Evolutionary conservation across 1,140 invertebrate genomes (phyloP).

Genomic region (Parasteatoda tepidariorum): DNA sequence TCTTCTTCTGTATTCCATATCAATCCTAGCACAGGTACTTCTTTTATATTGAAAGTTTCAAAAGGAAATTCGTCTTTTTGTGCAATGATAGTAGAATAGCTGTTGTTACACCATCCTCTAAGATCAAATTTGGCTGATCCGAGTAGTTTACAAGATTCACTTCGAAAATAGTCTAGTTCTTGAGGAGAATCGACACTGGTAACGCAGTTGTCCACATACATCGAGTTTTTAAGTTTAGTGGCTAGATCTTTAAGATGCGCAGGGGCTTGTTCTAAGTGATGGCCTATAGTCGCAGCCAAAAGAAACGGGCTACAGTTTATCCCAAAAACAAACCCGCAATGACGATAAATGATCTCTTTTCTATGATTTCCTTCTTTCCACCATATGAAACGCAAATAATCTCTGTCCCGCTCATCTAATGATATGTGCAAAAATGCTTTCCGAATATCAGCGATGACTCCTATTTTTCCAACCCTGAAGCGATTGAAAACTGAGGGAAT

Average conservation of each 20-base stretch:
- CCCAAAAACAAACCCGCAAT: not conserved
- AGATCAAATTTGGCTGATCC: too few species aligned
- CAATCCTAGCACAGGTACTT: too few species aligned
- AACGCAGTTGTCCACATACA: not conserved
- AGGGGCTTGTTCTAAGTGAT: not conserved
- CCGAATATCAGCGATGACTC: not conserved
- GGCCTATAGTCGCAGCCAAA: not conserved
- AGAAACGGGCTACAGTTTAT: not conserved
- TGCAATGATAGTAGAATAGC: too few species aligned
- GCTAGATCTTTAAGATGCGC: too few species aligned
- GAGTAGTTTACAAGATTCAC: too few species aligned
- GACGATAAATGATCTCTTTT: not conserved
- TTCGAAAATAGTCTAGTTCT: too few species aligned
- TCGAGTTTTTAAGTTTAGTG: not conserved
- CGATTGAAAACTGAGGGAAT: not conserved
- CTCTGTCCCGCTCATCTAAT: not conserved
- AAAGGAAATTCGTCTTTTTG: too few species aligned
- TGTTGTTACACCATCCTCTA: too few species aligned
- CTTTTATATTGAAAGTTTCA: too few species aligned
- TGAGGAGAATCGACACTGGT: not conserved
- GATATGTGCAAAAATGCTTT: slow-evolving; percentile 6
- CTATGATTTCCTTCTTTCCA: not conserved
- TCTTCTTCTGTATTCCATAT: too few species aligned
- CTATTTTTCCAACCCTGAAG: not conserved
- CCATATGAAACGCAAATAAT: not conserved